Evolutionary conservation across 2,797 vertebrate genomes (phyloP).

Genomic region (Bradypodion ventrale): DNA sequence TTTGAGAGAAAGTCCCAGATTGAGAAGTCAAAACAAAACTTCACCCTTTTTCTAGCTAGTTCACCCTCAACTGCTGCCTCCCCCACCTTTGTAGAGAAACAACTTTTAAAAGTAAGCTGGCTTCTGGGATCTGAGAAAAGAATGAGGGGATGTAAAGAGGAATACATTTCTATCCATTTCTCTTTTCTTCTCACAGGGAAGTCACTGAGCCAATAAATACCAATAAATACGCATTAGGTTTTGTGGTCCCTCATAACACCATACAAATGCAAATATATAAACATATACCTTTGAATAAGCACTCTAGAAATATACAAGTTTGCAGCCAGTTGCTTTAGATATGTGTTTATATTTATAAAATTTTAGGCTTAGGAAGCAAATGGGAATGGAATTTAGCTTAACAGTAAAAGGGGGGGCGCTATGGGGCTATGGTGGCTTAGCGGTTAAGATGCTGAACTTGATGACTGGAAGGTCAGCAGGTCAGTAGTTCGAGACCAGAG

Average conservation of each 20-base stretch:
- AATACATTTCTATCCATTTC: background rate
- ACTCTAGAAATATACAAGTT: background rate
- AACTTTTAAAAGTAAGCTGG: background rate
- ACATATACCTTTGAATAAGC: background rate
- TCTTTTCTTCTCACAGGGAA: background rate
- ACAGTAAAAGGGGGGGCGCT: background rate
- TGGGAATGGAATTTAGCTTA: background rate
- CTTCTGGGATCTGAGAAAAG: background rate
- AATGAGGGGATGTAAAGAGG: background rate
- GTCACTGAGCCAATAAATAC: slow-evolving; percentile 21
- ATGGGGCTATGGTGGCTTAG: too few species aligned
- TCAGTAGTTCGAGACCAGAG: too few species aligned
- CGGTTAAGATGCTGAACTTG: too few species aligned
- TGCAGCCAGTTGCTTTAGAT: background rate
- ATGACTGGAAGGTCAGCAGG: too few species aligned
- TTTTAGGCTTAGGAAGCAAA: background rate
- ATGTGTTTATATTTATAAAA: too few species aligned
- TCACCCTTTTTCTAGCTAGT: background rate
- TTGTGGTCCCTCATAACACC: background rate
- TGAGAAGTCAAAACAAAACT: background rate
- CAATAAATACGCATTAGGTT: slow-evolving; percentile 12
- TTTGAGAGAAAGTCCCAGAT: background rate
- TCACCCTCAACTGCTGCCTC: too few species aligned
- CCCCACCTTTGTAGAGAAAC: background rate
- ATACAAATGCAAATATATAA: background rate